These are phyloP conservation scores for Lasioglossum villosulum DNA, from an alignment of 2,888 invertebrate species.

Conservation along the genomic window DNA sequence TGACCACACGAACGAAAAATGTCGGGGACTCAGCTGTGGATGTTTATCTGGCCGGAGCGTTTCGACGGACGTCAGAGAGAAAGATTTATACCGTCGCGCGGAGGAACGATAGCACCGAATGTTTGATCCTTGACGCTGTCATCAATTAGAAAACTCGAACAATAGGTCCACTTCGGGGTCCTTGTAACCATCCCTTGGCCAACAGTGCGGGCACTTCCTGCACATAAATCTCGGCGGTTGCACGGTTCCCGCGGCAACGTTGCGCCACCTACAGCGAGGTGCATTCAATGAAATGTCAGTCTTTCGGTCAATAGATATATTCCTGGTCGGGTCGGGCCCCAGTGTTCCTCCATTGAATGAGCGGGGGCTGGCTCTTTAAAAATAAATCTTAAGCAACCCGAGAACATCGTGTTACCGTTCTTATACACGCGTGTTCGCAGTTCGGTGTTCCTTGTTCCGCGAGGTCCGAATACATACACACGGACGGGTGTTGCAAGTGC, in stretches of 20 bases:
- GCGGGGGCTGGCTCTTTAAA: not conserved
- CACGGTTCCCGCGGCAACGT: slow-evolving; percentile 28
- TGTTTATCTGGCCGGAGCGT: not conserved
- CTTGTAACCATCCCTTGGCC: slow-evolving; percentile 38
- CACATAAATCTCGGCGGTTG: slow-evolving; percentile 49
- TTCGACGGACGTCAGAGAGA: not conserved
- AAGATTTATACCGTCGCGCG: not conserved
- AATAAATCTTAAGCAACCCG: slow-evolving; percentile 15
- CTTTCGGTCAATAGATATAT: slow-evolving; percentile 22
- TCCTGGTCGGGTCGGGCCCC: slow-evolving; percentile 8
- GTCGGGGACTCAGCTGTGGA: not conserved
- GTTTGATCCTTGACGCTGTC: not conserved
- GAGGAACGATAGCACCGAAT: slow-evolving; percentile 12
- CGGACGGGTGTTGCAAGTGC: slow-evolving; percentile 8
- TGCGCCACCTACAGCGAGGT: slow-evolving; percentile 19
- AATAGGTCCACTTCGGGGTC: slow-evolving; percentile 34
- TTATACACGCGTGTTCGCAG: not conserved
- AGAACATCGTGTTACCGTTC: slow-evolving; percentile 10
- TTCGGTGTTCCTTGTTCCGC: slow-evolving; percentile 2
- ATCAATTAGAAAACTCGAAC: slow-evolving; percentile 47
- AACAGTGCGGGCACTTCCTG: slow-evolving; percentile 15
- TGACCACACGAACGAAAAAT: not conserved
- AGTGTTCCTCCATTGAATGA: slow-evolving; percentile 3
- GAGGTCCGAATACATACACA: not conserved
- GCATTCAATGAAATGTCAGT: slow-evolving; percentile 46